Evolutionary conservation across 2,113 vertebrate species (phyloP).

Genomic region (Uria lomvia): DNA sequence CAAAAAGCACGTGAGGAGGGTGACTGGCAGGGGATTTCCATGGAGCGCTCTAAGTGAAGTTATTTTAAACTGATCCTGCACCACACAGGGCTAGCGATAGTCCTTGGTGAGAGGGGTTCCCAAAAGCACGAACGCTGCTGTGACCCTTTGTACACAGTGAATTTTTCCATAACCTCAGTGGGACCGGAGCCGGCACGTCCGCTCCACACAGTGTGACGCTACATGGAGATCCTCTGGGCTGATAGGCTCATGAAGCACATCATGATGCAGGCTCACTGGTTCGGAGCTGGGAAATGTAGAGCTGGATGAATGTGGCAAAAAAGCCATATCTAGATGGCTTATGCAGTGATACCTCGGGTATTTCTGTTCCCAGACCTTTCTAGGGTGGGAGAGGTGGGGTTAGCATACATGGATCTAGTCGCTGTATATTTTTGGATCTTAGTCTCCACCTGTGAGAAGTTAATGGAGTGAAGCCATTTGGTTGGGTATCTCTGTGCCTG

Average conservation of each 20-base stretch:
- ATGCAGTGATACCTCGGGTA: background rate
- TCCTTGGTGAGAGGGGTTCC: background rate
- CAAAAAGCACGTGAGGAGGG: constrained; percentile 41
- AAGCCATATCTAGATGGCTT: background rate
- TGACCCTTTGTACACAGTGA: background rate
- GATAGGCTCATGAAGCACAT: background rate
- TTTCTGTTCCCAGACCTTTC: background rate
- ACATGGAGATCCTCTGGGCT: background rate
- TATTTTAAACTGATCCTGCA: constrained; percentile 15
- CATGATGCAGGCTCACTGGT: background rate
- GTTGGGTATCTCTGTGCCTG: background rate
- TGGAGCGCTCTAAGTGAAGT: background rate
- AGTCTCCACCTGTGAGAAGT: background rate
- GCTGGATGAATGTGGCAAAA: background rate
- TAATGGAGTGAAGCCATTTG: constrained; percentile 23
- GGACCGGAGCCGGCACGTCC: background rate
- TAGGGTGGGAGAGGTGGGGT: background rate
- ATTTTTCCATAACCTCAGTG: background rate
- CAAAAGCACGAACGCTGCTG: background rate
- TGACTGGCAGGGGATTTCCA: constrained; percentile 35
- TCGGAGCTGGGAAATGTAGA: background rate
- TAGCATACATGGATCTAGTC: background rate
- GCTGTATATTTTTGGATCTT: background rate
- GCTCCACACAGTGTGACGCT: background rate
- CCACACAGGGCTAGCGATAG: background rate